Evolutionary conservation across 2,113 vertebrate genomes (phyloP), one percentile per base, ranked within the genome.

Genomic region (Antigone vipio): DNA sequence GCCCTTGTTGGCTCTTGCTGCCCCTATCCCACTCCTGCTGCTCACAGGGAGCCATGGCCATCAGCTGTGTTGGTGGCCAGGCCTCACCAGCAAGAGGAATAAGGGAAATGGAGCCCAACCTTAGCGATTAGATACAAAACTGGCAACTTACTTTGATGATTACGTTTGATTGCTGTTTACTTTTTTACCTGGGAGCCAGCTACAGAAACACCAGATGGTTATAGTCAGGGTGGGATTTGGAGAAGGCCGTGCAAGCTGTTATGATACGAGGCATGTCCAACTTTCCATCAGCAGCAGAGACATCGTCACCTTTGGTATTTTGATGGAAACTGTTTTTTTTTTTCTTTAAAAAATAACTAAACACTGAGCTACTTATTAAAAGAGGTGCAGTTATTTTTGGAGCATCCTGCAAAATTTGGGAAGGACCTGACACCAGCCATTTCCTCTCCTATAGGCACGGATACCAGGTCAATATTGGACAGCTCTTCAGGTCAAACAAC

Each of bases 81-180:
- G 29, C 34, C 15, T 80, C 1, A 1, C 8, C n/a, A 47, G 56
- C 47, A 22, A 27, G 45, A 63, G 34, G 67, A 88, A 30, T 66
- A 30, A 55, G 64, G 89, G 59, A 96, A 97, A 93, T 24, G 17
- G 50, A 93, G 32, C 29, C 20, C 52, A 63, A n/a, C 45, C 40
- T 68, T 75, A 88, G 86, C 14, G 17, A 77, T 76, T 74, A 72
- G 38, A 26, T 60, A 55, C 20, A 68, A 97, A 97, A 85, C 63
- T 95, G 85, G 89, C 94, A 96, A 94, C 95, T 71, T 85, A 52
- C 56, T 90, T 92, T 76, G 72, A 80, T 91, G 84, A 92, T 95
- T 92, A 24, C 0, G 4, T 89, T 94, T 89, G 67, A 90, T 85
- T 95, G 49, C 45, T 96, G 76, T 93, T 97, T 95, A 81, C 22